phyloP scores from a whole-genome alignment of 2,888 invertebrate genomes.

The Spilosoma lubricipeda region DNA sequence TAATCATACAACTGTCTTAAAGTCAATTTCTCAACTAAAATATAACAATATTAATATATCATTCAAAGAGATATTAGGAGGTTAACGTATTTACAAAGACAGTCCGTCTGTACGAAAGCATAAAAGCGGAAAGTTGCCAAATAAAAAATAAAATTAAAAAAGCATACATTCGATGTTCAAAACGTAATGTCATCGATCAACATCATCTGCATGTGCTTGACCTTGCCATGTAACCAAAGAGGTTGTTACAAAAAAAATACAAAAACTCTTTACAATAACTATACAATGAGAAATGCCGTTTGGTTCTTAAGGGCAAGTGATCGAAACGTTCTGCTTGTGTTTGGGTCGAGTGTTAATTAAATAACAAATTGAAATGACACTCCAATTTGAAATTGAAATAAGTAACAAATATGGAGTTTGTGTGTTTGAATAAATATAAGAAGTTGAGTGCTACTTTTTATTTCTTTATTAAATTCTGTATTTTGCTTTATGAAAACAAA shows the following conservation, averaged over 20 bases:
- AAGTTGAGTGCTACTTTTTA: not conserved
- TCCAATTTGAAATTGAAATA: too few species aligned
- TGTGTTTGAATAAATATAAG: not conserved
- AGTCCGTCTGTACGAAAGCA: constrained; percentile 5
- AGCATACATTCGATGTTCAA: constrained; percentile 36
- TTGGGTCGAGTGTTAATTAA: not conserved
- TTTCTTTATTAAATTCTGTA: not conserved
- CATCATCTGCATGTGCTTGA: constrained; percentile 58
- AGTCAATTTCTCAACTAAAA: not conserved
- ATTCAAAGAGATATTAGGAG: not conserved
- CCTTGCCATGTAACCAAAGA: constrained; percentile 53
- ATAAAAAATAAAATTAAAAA: constrained; percentile 8
- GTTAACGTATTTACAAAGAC: not conserved
- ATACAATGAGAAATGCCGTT: constrained; percentile 60
- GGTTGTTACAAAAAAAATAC: constrained; percentile 49
- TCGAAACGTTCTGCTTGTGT: not conserved
- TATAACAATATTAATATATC: not conserved
- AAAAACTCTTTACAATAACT: constrained; percentile 57
- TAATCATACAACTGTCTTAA: not conserved
- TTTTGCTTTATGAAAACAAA: not conserved
- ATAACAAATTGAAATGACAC: not conserved
- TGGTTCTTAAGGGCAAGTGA: constrained; percentile 54
- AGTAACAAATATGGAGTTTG: not conserved
- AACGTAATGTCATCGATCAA: constrained; percentile 65
- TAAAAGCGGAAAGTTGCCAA: constrained; percentile 13